These are phyloP conservation scores for Pleuronectes platessa DNA, from an alignment of 2,113 vertebrate species.

Conservation along the genomic window DNA sequence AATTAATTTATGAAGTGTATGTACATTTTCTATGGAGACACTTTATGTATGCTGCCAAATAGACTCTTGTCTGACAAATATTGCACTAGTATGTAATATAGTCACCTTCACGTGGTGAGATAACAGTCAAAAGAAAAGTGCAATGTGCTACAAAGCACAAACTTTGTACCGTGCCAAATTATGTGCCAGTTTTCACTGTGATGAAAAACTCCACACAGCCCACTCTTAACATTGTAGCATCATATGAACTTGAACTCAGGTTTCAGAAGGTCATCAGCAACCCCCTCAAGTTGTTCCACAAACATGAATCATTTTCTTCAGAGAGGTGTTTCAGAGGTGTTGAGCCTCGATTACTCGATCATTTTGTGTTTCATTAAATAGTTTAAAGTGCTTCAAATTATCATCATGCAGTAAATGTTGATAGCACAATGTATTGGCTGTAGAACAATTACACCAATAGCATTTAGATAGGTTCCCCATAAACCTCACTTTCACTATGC, in stretches of 20 bases:
- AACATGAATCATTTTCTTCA: background rate
- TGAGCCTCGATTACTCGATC: background rate
- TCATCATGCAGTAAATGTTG: background rate
- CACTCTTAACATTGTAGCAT: constrained; percentile 33
- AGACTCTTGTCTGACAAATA: constrained; percentile 48
- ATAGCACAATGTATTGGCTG: background rate
- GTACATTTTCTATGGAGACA: constrained; percentile 40
- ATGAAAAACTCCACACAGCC: constrained; percentile 41
- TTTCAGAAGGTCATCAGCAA: constrained; percentile 53
- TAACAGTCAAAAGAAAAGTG: constrained; percentile 22
- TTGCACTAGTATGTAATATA: constrained; percentile 53
- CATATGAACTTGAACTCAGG: constrained; percentile 66
- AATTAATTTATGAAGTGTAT: constrained; percentile 5
- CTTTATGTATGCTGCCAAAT: constrained; percentile 57
- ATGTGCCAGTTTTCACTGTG: constrained; percentile 67
- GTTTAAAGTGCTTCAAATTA: background rate
- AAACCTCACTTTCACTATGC: background rate
- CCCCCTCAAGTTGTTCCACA: constrained; percentile 18
- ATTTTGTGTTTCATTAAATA: background rate
- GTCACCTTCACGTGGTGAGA: constrained; percentile 32
- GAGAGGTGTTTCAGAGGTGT: background rate
- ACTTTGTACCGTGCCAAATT: constrained; percentile 45
- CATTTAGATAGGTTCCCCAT: background rate
- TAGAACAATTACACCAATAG: background rate
- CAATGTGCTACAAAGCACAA: constrained; percentile 56